Evolutionary conservation across 2,888 invertebrate genomes (phyloP).

Genomic region (Drosophila nigritarsus): DNA sequence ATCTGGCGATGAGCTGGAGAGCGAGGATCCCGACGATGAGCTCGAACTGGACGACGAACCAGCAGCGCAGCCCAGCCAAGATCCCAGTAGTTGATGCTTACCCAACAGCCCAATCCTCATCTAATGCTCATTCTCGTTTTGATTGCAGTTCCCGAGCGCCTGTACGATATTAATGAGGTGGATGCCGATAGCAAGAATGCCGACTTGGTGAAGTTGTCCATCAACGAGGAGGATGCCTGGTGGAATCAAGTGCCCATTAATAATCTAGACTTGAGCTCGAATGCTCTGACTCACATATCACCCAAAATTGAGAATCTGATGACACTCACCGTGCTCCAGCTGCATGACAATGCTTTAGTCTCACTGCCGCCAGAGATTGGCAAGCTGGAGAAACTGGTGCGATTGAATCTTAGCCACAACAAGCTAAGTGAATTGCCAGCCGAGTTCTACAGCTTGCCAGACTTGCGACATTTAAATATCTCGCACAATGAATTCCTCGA

Average conservation of each 20-base stretch:
- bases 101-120: not conserved
- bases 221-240: constrained; percentile 89
- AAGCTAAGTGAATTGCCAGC: constrained; percentile 88
- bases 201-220: constrained; percentile 85
- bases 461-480: constrained; percentile 89
- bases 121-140: constrained; percentile 12
- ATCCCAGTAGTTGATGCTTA: constrained; percentile 49
- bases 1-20: constrained; percentile 77
- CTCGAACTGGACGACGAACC: constrained; percentile 58
- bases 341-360: constrained; percentile 93
- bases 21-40: constrained; percentile 78
- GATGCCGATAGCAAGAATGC: constrained; percentile 87
- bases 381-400: constrained; percentile 88
- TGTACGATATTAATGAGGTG: constrained; percentile 90
- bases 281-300: constrained; percentile 88
- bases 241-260: constrained; percentile 93
- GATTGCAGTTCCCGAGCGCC: constrained; percentile 89
- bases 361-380: constrained; percentile 91
- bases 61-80: constrained; percentile 27
- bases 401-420: constrained; percentile 89
- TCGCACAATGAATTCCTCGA: constrained; percentile 90
- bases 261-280: constrained; percentile 91
- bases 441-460: constrained; percentile 89
- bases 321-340: constrained; percentile 90
- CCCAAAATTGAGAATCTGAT: constrained; percentile 88